Conservation (phyloP, 1,140 invertebrate species). For the Arctopsyche grandis region DNA sequence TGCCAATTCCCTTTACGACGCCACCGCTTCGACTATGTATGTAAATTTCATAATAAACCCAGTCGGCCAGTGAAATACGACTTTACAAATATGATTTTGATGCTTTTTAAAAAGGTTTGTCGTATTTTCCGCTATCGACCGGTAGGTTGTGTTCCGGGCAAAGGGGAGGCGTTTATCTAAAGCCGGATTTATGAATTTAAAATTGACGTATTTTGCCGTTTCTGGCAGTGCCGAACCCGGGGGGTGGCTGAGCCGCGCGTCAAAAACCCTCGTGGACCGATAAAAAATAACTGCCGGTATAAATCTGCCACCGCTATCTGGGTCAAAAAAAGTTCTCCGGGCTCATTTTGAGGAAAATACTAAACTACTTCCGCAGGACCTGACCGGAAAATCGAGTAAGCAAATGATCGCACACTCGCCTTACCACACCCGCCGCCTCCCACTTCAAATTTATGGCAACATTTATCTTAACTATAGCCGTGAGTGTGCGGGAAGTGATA, state of each 20-base stretch:
- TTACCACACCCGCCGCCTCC: neutral
- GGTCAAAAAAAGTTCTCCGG: constrained; percentile 38
- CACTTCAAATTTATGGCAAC: constrained; percentile 34
- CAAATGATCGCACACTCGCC: constrained; percentile 43
- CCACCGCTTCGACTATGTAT: too few relatives aligned
- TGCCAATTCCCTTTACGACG: too few relatives aligned
- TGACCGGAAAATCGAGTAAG: constrained; percentile 48
- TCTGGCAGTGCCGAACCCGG: neutral
- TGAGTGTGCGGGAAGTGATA: constrained; percentile 20
- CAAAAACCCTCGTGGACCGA: constrained; percentile 34
- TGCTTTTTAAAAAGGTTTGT: neutral
- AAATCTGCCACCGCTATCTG: constrained; percentile 47
- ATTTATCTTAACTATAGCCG: constrained; percentile 41
- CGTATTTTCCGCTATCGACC: neutral
- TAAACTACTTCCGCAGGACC: constrained; percentile 43
- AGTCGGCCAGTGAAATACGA: too few relatives aligned
- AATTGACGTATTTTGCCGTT: constrained; percentile 40
- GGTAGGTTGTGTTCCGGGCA: neutral
- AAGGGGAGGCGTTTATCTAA: constrained; percentile 25
- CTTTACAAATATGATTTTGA: neutral
- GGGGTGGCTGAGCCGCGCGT: neutral
- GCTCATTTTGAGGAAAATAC: constrained; percentile 29
- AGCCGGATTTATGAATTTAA: constrained; percentile 45
- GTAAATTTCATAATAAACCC: too few relatives aligned
- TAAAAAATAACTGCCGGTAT: constrained; percentile 50